Conservation (phyloP, 2,888 invertebrate species). For the Andrena trimmerana region DNA sequence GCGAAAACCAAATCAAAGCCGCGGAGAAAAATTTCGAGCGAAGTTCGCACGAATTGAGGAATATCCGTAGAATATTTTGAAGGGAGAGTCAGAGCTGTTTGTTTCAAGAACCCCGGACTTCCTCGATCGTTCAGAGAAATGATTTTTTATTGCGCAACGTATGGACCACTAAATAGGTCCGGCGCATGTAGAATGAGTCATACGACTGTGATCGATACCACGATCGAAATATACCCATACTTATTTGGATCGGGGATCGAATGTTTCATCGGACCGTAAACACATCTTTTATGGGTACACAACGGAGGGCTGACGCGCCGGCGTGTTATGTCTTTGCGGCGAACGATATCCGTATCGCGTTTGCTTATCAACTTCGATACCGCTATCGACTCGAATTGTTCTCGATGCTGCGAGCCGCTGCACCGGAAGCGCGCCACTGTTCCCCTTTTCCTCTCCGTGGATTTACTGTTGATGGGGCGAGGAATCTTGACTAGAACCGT, state of each 20-base stretch:
- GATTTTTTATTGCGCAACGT: background rate
- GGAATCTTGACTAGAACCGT: background rate
- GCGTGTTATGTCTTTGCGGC: constrained; percentile 82
- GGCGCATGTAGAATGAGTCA: background rate
- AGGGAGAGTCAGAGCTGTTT: too few species aligned
- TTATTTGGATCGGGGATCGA: constrained; percentile 44
- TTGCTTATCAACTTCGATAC: constrained; percentile 82
- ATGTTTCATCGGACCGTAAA: constrained; percentile 59
- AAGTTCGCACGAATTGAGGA: too few species aligned
- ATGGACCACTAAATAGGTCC: background rate
- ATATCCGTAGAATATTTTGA: too few species aligned
- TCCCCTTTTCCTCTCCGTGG: constrained; percentile 32
- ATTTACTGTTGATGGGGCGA: constrained; percentile 9
- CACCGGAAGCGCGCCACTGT: constrained; percentile 77
- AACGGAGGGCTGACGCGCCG: constrained; percentile 27
- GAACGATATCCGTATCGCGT: constrained; percentile 80
- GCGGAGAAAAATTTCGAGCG: background rate
- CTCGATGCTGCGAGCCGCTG: constrained; percentile 81
- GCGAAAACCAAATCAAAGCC: constrained; percentile 6
- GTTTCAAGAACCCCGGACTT: too few species aligned
- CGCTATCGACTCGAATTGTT: constrained; percentile 80
- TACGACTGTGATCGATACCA: constrained; percentile 19
- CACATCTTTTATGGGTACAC: constrained; percentile 57
- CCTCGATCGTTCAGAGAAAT: too few species aligned
- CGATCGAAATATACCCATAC: constrained; percentile 25